Evolutionary conservation across 2,888 invertebrate species (phyloP).

Genomic region (Palloptera scutellata): DNA sequence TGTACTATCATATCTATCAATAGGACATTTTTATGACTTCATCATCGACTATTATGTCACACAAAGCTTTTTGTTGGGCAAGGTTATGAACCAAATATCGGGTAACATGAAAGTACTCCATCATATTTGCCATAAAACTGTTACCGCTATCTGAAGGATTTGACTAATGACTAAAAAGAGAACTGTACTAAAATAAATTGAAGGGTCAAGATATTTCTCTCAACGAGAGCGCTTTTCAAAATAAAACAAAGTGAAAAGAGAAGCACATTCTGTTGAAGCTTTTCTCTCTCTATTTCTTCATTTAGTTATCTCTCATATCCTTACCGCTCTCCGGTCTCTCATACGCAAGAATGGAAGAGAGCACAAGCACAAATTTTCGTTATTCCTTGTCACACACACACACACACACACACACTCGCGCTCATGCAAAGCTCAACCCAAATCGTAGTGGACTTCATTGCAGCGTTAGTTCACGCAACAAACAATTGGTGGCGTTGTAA

Average conservation of each 20-base stretch:
- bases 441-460: not conserved
- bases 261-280: too few relatives aligned
- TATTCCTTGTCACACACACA: too few relatives aligned
- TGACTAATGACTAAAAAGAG: not conserved
- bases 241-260: not conserved
- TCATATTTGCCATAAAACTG: not conserved
- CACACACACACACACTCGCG: too few relatives aligned
- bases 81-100: slow-evolving; percentile 26
- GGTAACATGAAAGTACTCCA: not conserved
- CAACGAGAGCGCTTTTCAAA: not conserved
- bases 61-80: slow-evolving; percentile 18
- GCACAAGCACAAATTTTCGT: not conserved
- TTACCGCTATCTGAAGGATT: slow-evolving; percentile 4
- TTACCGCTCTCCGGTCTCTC: not conserved
- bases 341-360: not conserved
- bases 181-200: not conserved
- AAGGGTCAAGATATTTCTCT: not conserved
- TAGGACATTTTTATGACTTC: not conserved
- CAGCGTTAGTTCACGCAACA: slow-evolving; percentile 39
- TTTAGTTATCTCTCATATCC: too few relatives aligned
- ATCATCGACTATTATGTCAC: not conserved
- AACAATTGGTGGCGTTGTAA: slow-evolving; percentile 48
- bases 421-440: too few relatives aligned
- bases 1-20: not conserved
- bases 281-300: too few relatives aligned